phyloP scores from a whole-genome alignment of 2,888 invertebrate genomes.

The Eubasilissa splendida region DNA sequence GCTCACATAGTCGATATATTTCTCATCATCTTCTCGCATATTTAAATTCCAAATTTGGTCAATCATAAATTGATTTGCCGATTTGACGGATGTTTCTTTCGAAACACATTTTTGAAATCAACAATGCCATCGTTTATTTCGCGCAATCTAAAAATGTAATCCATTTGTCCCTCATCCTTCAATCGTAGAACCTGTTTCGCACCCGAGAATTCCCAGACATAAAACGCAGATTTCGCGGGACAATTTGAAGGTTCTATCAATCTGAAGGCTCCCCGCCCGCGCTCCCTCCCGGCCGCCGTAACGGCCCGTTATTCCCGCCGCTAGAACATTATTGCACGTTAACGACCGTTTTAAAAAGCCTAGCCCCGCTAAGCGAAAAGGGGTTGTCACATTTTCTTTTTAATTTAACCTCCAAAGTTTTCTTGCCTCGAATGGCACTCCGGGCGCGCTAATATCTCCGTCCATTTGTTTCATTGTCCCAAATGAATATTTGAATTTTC shows the following conservation, averaged over 20 bases:
- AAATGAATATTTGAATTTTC: slow-evolving; percentile 50
- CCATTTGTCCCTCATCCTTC: slow-evolving; percentile 53
- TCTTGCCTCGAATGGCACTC: slow-evolving; percentile 40
- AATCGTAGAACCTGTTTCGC: slow-evolving; percentile 46
- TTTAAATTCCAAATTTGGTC: no score
- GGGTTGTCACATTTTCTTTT: slow-evolving; percentile 58
- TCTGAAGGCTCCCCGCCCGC: slow-evolving; percentile 35
- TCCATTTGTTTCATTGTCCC: slow-evolving; percentile 53
- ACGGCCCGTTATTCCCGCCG: slow-evolving; percentile 55
- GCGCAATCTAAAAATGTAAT: slow-evolving; percentile 18
- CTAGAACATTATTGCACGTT: slow-evolving; percentile 58
- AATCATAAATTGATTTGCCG: no score
- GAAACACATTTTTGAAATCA: not conserved
- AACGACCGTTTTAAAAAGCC: slow-evolving; percentile 58
- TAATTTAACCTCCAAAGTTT: slow-evolving; percentile 56
- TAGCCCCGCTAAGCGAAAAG: slow-evolving; percentile 47
- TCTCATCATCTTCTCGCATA: no score
- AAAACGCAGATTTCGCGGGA: slow-evolving; percentile 58
- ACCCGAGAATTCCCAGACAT: slow-evolving; percentile 46
- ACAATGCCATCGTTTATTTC: slow-evolving; percentile 3
- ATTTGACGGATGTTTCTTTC: no score
- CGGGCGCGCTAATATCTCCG: slow-evolving; percentile 44
- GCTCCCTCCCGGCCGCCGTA: slow-evolving; percentile 31
- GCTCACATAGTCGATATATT: no score
- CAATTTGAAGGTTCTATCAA: slow-evolving; percentile 56